These are phyloP conservation scores for Drosophila kuntzei DNA, from an alignment of 2,888 invertebrate genomes.

Conservation along the genomic window DNA sequence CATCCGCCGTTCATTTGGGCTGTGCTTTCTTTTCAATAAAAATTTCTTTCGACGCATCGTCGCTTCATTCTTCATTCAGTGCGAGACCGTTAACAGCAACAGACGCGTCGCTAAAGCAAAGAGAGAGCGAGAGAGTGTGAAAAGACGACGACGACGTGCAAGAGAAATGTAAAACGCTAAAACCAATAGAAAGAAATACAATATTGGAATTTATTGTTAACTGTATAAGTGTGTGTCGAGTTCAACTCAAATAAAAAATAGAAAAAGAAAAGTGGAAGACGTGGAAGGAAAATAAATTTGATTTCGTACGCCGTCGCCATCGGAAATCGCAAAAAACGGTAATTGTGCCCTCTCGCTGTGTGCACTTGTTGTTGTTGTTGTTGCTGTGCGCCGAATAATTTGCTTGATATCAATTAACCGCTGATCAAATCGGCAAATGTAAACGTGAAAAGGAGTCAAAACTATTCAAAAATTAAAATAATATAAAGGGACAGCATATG, in stretches of 20 bases:
- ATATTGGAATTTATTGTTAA: slow-evolving; percentile 53
- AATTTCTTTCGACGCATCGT: slow-evolving; percentile 81
- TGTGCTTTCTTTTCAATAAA: slow-evolving; percentile 83
- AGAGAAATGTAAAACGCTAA: slow-evolving; percentile 64
- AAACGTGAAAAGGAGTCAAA: slow-evolving; percentile 9
- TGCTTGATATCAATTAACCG: slow-evolving; percentile 12
- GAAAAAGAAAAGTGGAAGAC: slow-evolving; percentile 65
- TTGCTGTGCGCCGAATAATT: slow-evolving; percentile 22
- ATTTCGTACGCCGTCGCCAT: slow-evolving; percentile 65
- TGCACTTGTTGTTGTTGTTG: slow-evolving; percentile 33
- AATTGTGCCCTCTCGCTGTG: slow-evolving; percentile 53
- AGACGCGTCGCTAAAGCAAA: slow-evolving; percentile 70
- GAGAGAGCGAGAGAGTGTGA: slow-evolving; percentile 16
- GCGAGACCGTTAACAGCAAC: slow-evolving; percentile 76
- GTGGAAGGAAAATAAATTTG: slow-evolving; percentile 73
- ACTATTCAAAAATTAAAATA: neutral
- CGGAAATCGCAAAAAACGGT: slow-evolving; percentile 75
- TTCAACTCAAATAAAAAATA: slow-evolving; percentile 30
- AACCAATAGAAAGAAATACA: slow-evolving; percentile 49
- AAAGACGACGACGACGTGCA: slow-evolving; percentile 25
- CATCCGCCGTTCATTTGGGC: slow-evolving; percentile 33
- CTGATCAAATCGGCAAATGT: slow-evolving; percentile 4
- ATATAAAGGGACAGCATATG: neutral
- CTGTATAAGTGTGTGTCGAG: slow-evolving; percentile 23
- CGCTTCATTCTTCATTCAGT: slow-evolving; percentile 83